A percentile compares a stretch with the other conserved stretches of the same genome.
phyloP scores from a whole-genome alignment of 2,888 invertebrate species.

The Phrixothrix hirtus region DNA sequence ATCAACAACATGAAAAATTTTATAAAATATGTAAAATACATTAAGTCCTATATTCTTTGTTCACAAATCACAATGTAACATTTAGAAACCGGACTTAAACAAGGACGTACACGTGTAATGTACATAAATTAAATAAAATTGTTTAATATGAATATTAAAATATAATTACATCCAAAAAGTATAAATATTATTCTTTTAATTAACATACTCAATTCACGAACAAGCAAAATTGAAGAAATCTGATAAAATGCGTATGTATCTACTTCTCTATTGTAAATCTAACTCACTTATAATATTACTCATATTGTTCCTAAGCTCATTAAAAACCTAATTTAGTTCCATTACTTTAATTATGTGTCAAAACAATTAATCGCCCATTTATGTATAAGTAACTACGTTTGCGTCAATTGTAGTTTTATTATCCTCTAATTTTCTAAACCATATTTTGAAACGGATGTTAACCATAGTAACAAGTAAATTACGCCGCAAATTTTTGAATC shows the following conservation, averaged over 20 bases:
- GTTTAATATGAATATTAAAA: neutral
- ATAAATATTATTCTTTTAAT: neutral
- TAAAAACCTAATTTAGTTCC: conserved; percentile 1
- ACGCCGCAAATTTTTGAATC: no score
- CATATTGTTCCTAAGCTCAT: neutral
- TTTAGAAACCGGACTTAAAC: conserved; percentile 7
- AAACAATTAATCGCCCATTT: conserved; percentile 4
- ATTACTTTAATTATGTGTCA: conserved; percentile 1
- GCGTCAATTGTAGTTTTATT: conserved; percentile 4
- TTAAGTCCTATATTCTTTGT: neutral
- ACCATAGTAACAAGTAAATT: no score
- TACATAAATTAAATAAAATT: neutral
- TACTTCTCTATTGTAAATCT: neutral
- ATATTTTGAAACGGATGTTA: no score
- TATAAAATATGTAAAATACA: conserved; percentile 1
- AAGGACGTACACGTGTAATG: conserved; percentile 11
- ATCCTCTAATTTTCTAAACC: no score
- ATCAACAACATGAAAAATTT: neutral
- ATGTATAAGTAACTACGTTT: neutral
- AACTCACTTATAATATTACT: neutral
- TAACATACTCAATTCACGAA: neutral
- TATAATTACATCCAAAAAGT: neutral
- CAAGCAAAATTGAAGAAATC: neutral
- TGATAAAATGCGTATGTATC: neutral
- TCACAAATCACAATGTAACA: conserved; percentile 2